Percentiles rank a stretch among this genome's conserved stretches.
These are phyloP conservation scores for Bradypus variegatus DNA, from an alignment of 2,797 vertebrate species.

Conservation along the genomic window DNA sequence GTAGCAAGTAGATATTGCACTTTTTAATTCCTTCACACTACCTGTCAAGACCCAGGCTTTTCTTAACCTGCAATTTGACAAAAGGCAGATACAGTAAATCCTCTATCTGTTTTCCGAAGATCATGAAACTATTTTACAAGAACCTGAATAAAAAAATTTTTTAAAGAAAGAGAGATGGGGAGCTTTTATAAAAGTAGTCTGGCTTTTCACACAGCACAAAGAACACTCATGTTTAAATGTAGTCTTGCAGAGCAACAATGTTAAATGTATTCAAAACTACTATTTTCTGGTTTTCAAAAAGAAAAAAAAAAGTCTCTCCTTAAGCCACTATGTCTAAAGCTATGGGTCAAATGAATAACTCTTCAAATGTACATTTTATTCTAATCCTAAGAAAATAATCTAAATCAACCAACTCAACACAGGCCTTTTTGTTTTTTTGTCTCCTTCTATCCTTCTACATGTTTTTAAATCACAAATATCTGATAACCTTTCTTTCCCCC, in stretches of 20 bases:
- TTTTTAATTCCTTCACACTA: not conserved
- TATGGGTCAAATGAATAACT: not conserved
- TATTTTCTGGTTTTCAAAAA: not conserved
- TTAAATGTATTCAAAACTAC: not conserved
- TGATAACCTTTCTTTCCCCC: not conserved
- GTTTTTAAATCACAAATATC: constrained; percentile 8
- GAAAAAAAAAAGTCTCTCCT: not conserved
- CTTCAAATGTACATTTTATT: constrained; percentile 4
- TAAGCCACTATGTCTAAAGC: not conserved
- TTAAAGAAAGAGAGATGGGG: not conserved
- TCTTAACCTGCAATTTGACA: not conserved
- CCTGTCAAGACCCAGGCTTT: not conserved
- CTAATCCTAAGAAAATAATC: not conserved
- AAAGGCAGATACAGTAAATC: not conserved
- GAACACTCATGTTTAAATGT: not conserved
- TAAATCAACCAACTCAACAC: not conserved
- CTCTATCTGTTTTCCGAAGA: not conserved
- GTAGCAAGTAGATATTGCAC: not conserved
- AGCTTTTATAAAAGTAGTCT: not conserved
- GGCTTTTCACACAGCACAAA: not conserved
- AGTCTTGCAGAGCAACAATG: not conserved
- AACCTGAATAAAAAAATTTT: not conserved
- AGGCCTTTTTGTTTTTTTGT: not conserved
- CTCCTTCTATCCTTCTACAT: not conserved
- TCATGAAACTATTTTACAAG: not conserved